Percentiles rank a stretch among this genome's conserved stretches.
Evolutionary conservation across 2,797 vertebrate species (phyloP).

Genomic region (Streptopelia turtur): DNA sequence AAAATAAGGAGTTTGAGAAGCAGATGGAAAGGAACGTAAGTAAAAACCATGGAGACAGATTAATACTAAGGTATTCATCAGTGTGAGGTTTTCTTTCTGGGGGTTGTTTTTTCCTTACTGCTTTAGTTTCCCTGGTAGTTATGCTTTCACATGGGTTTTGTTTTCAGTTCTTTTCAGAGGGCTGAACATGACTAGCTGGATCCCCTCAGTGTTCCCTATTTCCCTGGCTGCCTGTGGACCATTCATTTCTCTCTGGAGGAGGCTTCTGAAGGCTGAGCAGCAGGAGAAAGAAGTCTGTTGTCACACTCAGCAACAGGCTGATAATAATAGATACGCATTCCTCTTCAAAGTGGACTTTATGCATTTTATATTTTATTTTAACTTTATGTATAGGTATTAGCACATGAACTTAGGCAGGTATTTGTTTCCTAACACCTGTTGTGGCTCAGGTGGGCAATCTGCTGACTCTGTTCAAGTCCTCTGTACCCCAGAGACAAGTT

Average conservation of each 20-base stretch:
- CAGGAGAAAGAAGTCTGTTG: not conserved
- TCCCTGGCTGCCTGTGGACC: not conserved
- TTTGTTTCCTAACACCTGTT: conserved; percentile 24
- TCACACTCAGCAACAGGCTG: not conserved
- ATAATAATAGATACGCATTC: not conserved
- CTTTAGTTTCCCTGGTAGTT: not conserved
- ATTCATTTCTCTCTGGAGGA: not conserved
- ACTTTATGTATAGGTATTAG: not conserved
- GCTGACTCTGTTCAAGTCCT: conserved; percentile 21
- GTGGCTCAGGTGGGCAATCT: conserved; percentile 21
- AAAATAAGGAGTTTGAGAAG: not conserved
- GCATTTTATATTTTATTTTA: conserved; percentile 30
- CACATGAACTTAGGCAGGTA: conserved; percentile 20
- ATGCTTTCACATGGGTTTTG: not conserved
- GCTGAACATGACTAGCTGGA: not conserved
- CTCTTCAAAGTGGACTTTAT: not conserved
- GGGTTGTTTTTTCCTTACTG: not conserved
- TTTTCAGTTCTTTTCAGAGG: not conserved
- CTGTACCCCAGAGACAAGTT: not conserved
- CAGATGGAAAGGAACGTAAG: not conserved
- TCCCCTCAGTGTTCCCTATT: not conserved
- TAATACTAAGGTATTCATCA: not conserved
- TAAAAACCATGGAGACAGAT: not conserved
- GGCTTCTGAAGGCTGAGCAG: not conserved
- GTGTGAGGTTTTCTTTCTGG: not conserved